Base-by-base conservation (phyloP, 1,140 invertebrate species). In the Scylla paramamosain region DNA sequence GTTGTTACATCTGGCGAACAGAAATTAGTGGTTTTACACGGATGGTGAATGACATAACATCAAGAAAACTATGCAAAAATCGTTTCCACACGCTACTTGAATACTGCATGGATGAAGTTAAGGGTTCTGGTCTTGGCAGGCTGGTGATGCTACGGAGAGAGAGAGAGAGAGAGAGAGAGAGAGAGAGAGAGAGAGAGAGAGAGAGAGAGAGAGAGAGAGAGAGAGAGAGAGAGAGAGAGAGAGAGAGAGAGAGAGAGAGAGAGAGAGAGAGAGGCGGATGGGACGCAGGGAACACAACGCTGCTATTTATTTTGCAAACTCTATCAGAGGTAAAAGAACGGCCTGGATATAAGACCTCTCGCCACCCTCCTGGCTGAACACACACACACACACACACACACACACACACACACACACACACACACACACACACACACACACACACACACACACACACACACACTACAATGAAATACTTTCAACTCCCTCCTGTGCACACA, bases 111-210 rank as follows among this genome's bases (percentile, higher is more conserved):
- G 16, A 8, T 14, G 52, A 59, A 8, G 16, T 12, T 4, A 20
- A 59, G 52, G 10, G 52, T 1, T 39, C 6, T 39, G 39, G 1
- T 2, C 6, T 6, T 39, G 6, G 6, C 6, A 39, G 39, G 39
- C 39, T 86, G 31, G 31, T 16, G 86, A 46, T 16, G 25, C 0
- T 29, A 3, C 7, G n/a, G 86, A n/a, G 45, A n/a, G 86, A 87
- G 86, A 87, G 86, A 87, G 86, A 87, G 39, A 45, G 86, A 32
- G 86, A 39, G 39, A 45, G 86, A 87, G 86, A 45, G 20, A 45
- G 86, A 87, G 86, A 45, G 39, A 45, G 86, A 87, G 86, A 45
- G 39, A 45, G 86, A 87, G 39, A 45, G 86, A 87, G 86, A 87
- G 31, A 87, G 39, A 45, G 86, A 45, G 39, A 25, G 86, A 87